Percentiles rank a stretch among this genome's conserved stretches.
These are phyloP conservation scores for Synanthedon myopaeformis DNA, from an alignment of 2,888 invertebrate genomes.

Conservation along the genomic window DNA sequence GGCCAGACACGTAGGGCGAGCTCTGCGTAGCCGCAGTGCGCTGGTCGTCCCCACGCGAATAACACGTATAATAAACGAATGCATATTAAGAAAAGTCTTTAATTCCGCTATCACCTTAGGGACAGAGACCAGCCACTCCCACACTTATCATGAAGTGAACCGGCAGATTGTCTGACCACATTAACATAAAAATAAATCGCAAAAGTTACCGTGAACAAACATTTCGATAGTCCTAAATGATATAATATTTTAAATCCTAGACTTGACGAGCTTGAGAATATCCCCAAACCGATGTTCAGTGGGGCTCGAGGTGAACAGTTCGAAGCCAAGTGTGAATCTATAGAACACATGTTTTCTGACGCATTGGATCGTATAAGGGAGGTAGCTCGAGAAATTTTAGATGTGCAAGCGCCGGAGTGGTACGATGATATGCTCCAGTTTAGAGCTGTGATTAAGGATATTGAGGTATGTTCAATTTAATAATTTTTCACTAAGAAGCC, in stretches of 20 bases:
- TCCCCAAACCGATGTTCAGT: constrained; percentile 80
- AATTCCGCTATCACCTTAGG: no score
- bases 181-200: no score
- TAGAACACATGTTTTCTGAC: constrained; percentile 80
- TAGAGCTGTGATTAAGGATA: constrained; percentile 70
- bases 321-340: constrained; percentile 74
- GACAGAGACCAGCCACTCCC: no score
- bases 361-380: constrained; percentile 72
- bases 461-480: constrained; percentile 50
- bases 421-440: constrained; percentile 78
- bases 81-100: no score
- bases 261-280: constrained; percentile 78
- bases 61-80: no score
- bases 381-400: constrained; percentile 76
- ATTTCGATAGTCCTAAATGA: background rate
- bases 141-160: no score
- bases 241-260: constrained; percentile 28
- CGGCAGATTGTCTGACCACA: no score
- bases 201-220: no score
- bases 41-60: no score
- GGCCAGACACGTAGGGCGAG: no score
- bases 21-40: no score
- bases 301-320: constrained; percentile 79
- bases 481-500: no score
- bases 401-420: constrained; percentile 86